A percentile compares a stretch with the other conserved stretches of the same genome.
Evolutionary conservation across 2,888 invertebrate species (phyloP).

Genomic region (Dusona sp.): DNA sequence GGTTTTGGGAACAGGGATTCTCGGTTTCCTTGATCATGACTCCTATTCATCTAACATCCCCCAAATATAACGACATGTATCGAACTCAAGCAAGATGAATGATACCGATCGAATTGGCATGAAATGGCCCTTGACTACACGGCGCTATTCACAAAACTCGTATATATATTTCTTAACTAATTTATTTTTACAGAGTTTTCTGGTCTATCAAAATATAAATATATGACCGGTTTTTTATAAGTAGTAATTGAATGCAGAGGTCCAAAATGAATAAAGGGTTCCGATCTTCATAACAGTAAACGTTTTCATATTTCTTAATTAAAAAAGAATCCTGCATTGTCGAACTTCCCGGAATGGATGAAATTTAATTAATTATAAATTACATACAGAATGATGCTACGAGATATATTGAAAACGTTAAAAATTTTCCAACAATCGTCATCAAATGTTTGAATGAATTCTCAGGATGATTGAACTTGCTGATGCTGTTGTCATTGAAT

Average conservation of each 20-base stretch:
- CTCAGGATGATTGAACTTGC: too few species aligned
- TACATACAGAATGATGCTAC: too few species aligned
- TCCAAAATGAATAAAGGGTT: not conserved
- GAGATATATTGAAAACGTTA: not conserved
- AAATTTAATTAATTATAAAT: not conserved
- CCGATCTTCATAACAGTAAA: not conserved
- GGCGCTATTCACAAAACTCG: not conserved
- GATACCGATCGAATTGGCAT: not conserved
- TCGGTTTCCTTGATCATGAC: slow-evolving; percentile 25
- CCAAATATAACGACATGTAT: slow-evolving; percentile 13
- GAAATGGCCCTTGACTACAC: not conserved
- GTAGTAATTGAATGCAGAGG: not conserved
- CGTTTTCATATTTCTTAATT: not conserved
- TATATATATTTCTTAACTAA: not conserved
- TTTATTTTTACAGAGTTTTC: not conserved
- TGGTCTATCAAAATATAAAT: not conserved
- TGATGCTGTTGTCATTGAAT: too few species aligned
- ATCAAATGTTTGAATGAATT: too few species aligned
- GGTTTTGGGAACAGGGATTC: slow-evolving; percentile 5
- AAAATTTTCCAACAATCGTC: not conserved
- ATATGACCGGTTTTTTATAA: not conserved
- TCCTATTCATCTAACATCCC: slow-evolving; percentile 21
- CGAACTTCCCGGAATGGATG: not conserved
- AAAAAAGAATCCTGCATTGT: not conserved
- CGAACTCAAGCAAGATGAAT: not conserved